These are phyloP conservation scores for Popillia japonica DNA, from an alignment of 1,140 invertebrate species.

Conservation along the genomic window DNA sequence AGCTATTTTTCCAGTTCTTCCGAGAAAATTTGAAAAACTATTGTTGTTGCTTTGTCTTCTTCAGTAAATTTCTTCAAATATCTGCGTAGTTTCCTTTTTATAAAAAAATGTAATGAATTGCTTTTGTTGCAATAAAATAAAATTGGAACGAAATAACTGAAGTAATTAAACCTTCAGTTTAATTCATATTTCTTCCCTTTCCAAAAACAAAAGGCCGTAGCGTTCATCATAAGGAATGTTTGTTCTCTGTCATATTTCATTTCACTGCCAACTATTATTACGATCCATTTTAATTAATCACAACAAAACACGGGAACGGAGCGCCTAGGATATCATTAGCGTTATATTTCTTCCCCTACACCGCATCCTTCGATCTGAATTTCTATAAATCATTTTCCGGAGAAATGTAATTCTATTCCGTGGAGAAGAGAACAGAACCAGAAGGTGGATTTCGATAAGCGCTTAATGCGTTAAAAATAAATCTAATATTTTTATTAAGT, in stretches of 20 bases:
- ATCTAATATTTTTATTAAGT: too few relatives aligned
- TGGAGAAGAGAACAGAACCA: background rate
- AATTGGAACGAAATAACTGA: too few relatives aligned
- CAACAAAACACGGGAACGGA: background rate
- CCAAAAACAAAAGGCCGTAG: background rate
- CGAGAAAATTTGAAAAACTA: too few relatives aligned
- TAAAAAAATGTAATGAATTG: too few relatives aligned
- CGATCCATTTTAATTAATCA: conserved; percentile 25
- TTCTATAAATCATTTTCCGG: conserved; percentile 21
- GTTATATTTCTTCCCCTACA: background rate
- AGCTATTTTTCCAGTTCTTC: too few relatives aligned
- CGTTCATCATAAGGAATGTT: background rate
- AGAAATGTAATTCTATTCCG: background rate
- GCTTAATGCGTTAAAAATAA: background rate
- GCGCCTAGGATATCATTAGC: conserved; percentile 16
- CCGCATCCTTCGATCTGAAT: conserved; percentile 1
- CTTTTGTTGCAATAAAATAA: too few relatives aligned
- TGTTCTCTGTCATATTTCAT: conserved; percentile 19
- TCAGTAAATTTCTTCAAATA: too few relatives aligned
- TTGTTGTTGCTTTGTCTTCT: too few relatives aligned
- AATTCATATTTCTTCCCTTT: background rate
- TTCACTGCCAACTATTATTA: conserved; percentile 17
- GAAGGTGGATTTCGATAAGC: background rate
- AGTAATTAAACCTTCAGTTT: background rate
- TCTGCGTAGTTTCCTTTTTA: too few relatives aligned